Conservation (phyloP, 2,113 vertebrate species). For the Emberiza fucata region DNA sequence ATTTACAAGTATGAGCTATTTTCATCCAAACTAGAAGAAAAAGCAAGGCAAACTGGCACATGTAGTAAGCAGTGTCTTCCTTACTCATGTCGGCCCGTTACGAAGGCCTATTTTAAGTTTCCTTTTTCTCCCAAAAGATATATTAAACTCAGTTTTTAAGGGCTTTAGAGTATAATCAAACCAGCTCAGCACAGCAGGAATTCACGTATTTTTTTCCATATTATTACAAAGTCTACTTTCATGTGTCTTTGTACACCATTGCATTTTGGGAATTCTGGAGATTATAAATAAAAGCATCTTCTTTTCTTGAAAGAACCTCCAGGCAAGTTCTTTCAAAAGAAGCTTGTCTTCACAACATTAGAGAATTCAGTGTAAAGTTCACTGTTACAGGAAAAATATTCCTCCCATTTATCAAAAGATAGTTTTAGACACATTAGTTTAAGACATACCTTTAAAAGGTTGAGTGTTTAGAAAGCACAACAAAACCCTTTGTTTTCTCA, state of each 20-base stretch:
- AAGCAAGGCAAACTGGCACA: neutral
- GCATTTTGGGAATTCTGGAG: conserved; percentile 19
- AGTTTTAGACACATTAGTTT: neutral
- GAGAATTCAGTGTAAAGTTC: conserved; percentile 6
- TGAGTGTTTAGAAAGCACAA: neutral
- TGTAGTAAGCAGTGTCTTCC: neutral
- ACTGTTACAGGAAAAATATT: neutral
- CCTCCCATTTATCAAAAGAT: neutral
- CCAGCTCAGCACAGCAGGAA: neutral
- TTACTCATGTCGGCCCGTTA: neutral
- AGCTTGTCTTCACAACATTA: neutral
- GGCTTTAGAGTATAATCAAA: neutral
- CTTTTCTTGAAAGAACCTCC: conserved; percentile 5
- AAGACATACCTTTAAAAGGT: neutral
- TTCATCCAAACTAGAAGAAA: neutral
- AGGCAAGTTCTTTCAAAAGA: conserved; percentile 17
- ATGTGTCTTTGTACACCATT: neutral
- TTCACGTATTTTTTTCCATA: neutral
- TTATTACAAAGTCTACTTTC: conserved; percentile 35
- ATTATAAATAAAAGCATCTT: conserved; percentile 45
- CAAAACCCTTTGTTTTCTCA: neutral
- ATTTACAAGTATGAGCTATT: conserved; percentile 4
- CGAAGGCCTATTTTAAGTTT: neutral
- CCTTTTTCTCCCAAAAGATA: neutral
- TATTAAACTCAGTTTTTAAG: conserved; percentile 11